phyloP scores from a whole-genome alignment of 2,797 vertebrate genomes.

The Parotocinclus haroldoi region DNA sequence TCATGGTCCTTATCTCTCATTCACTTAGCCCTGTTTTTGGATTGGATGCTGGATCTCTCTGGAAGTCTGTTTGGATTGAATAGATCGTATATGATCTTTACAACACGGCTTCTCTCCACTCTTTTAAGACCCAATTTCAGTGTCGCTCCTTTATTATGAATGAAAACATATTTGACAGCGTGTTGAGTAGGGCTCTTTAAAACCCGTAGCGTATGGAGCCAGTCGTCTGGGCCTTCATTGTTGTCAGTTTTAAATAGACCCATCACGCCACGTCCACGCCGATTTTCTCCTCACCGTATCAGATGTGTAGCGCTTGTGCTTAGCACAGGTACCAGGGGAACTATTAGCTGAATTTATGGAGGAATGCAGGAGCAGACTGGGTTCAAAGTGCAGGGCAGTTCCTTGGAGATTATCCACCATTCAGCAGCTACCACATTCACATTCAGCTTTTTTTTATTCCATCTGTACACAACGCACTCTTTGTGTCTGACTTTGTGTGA shows the following conservation, averaged over 20 bases:
- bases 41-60: not conserved
- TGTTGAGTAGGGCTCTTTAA: conserved; percentile 35
- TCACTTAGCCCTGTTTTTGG: not conserved
- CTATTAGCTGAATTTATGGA: conserved; percentile 63
- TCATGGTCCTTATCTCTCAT: not conserved
- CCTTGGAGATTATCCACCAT: conserved; percentile 23
- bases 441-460: not conserved
- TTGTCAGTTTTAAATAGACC: conserved; percentile 60
- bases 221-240: conserved; percentile 66
- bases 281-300: conserved; percentile 47
- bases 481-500: no score
- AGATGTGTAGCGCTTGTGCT: conserved; percentile 54
- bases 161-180: conserved; percentile 26
- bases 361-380: conserved; percentile 55
- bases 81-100: not conserved
- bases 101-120: not conserved
- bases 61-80: conserved; percentile 11
- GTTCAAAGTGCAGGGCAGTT: conserved; percentile 59
- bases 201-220: conserved; percentile 48
- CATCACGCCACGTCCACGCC: conserved; percentile 60
- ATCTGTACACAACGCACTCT: no score
- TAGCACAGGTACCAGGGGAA: conserved; percentile 57
- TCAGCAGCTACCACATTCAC: conserved; percentile 34
- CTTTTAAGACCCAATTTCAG: not conserved
- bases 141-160: conserved; percentile 19